Conservation (phyloP, 1,140 invertebrate genomes). For the Heliconius himera region DNA sequence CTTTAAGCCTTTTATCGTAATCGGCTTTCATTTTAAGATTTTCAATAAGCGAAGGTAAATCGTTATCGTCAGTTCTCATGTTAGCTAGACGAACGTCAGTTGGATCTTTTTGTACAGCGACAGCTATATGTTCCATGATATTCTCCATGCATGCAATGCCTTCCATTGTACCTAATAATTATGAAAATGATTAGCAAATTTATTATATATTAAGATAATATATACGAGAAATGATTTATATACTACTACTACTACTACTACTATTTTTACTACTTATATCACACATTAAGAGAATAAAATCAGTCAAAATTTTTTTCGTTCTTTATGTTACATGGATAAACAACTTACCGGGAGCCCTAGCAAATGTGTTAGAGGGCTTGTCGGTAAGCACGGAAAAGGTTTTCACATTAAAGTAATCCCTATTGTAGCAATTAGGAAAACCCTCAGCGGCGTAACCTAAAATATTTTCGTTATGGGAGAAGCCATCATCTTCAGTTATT, state of each 20-base stretch:
- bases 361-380: conserved; percentile 84
- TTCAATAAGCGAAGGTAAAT: conserved; percentile 63
- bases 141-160: conserved; percentile 87
- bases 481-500: conserved; percentile 85
- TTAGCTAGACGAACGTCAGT: conserved; percentile 85
- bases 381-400: conserved; percentile 84
- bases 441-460: conserved; percentile 58
- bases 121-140: conserved; percentile 93
- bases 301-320: no score
- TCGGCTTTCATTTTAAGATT: conserved; percentile 68
- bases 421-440: conserved; percentile 84
- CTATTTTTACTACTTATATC: not conserved
- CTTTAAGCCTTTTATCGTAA: conserved; percentile 82
- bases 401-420: conserved; percentile 78
- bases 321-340: not conserved
- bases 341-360: conserved; percentile 83
- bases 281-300: not conserved
- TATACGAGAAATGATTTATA: no score
- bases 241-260: no score
- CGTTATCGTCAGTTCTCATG: conserved; percentile 77
- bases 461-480: conserved; percentile 82
- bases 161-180: conserved; percentile 82
- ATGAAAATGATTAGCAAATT: not conserved
- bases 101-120: conserved; percentile 85
- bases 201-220: not conserved